Base-by-base conservation (phyloP, 2,888 invertebrate genomes). In the Pseudococcus viburni region DNA sequence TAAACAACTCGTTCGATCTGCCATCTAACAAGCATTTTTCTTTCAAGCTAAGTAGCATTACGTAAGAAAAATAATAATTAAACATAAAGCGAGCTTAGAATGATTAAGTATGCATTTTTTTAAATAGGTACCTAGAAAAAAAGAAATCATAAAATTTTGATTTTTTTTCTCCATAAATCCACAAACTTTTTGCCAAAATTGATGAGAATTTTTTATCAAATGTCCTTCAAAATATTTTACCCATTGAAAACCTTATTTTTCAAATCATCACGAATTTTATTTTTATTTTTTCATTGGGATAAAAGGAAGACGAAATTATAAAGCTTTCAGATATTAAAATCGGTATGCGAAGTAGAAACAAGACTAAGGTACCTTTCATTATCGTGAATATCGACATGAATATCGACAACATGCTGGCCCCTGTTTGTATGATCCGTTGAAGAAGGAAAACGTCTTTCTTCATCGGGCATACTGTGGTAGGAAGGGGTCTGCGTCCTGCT, bases 401-500 rank as follows among this genome's bases (percentile, higher is more conserved):
- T 87, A 55, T 87, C 87, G 3, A 87, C 80, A 0, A 51, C 46
- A 26, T 85, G 85, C 77, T 87, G 87, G 11, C 87, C 80, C 48
- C 87, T 80, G 19, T 48, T 48, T 17, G 86, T 59, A 73, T 87
- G 87, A 22, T 87, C 87, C 17, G n/a, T 22, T 15, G 87, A 87
- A 42, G 80, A 80, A 39, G 80, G 80, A 55, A n/a, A 87, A 26
- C 87, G 87, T 48, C 87, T 42, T 39, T 87, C 87, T 51, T 87
- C 87, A 51, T 87, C 87, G 5, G 77, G 51, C 87, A 87, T 87
- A 55, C 77, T 51, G 55, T 88, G 85, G 22, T 84, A 88, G 19
- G 88, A 88, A 33, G 84, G 88, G 39, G 88, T 84, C 17, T 84
- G 88, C 92, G 92, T 91, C 68, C 89, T 89, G 89, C 89, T 90